Percentiles rank a stretch among this genome's conserved stretches.
phyloP scores from a whole-genome alignment of 2,113 vertebrate genomes.

The Indicator maculatus region DNA sequence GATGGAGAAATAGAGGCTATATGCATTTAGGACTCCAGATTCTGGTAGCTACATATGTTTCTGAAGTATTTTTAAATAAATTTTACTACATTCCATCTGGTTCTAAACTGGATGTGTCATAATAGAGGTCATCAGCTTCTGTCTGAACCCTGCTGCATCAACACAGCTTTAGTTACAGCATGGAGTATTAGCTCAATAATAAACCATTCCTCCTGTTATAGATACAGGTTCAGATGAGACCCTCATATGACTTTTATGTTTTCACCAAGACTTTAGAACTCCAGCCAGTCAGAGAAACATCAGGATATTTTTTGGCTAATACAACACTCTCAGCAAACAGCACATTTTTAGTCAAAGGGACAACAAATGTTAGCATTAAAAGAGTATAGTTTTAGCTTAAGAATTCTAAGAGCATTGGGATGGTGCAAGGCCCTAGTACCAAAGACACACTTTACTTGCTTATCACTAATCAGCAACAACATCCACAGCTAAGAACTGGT shows the following conservation, averaged over 20 bases:
- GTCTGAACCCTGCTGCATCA: not conserved
- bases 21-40: not conserved
- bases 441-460: not conserved
- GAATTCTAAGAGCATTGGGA: not conserved
- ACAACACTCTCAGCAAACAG: not conserved
- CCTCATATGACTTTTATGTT: not conserved
- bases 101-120: conserved; percentile 20
- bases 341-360: not conserved
- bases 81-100: conserved; percentile 37
- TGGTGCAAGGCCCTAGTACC: not conserved
- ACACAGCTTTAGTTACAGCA: not conserved
- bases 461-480: not conserved
- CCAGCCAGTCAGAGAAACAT: not conserved
- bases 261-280: not conserved
- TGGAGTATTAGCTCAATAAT: not conserved
- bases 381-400: not conserved
- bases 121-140: conserved; percentile 43
- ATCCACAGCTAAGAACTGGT: not conserved
- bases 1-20: conserved; percentile 5
- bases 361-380: not conserved
- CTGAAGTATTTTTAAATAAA: conserved; percentile 27
- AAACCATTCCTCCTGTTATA: not conserved
- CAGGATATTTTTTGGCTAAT: not conserved
- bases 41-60: not conserved
- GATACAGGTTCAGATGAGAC: not conserved